These are phyloP conservation scores for Vanessa cardui DNA, from an alignment of 2,888 invertebrate species.

Conservation along the genomic window DNA sequence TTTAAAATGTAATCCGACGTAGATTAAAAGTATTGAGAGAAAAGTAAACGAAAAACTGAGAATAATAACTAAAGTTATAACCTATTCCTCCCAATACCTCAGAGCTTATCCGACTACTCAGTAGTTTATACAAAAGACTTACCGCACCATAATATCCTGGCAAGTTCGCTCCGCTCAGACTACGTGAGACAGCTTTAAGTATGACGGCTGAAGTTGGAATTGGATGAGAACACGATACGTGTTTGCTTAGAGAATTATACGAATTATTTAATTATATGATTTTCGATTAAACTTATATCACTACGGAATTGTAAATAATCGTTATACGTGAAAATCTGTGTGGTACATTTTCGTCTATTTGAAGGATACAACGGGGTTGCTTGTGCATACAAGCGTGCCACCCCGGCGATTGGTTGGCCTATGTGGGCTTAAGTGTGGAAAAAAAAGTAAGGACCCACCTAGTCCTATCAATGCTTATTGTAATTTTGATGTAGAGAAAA, in stretches of 20 bases:
- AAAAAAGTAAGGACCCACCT: too few species aligned
- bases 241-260: not conserved
- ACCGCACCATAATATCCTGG: slow-evolving; percentile 38
- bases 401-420: too few species aligned
- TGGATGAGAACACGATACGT: slow-evolving; percentile 28
- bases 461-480: too few species aligned
- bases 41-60: not conserved
- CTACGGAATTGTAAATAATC: too few species aligned
- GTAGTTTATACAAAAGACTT: slow-evolving; percentile 39
- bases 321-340: too few species aligned
- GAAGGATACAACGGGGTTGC: too few species aligned
- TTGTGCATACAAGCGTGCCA: too few species aligned
- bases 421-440: too few species aligned
- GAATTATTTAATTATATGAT: not conserved
- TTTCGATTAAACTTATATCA: not conserved
- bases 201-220: slow-evolving; percentile 30
- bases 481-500: too few species aligned
- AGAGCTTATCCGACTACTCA: slow-evolving; percentile 36
- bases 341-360: too few species aligned
- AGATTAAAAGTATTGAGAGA: not conserved
- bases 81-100: slow-evolving; percentile 29
- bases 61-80: slow-evolving; percentile 23
- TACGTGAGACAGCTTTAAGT: slow-evolving; percentile 32
- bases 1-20: not conserved
- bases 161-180: slow-evolving; percentile 32